Conservation (phyloP, 2,113 vertebrate genomes). For the Gracilinanus agilis region DNA sequence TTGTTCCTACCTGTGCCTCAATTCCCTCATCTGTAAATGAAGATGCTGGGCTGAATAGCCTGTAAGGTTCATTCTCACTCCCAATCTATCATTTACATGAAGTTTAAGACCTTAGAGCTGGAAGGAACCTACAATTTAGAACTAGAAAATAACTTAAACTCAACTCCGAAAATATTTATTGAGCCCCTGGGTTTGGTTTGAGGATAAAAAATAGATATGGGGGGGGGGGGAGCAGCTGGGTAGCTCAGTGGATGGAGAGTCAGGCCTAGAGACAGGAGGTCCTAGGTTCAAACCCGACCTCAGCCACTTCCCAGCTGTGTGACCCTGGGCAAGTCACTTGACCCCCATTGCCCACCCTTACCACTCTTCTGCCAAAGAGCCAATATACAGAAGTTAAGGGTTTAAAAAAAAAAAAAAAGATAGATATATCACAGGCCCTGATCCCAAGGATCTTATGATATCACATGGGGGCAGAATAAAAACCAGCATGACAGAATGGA, state of each 20-base stretch:
- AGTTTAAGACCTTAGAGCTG: neutral
- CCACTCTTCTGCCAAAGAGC: too few relatives aligned
- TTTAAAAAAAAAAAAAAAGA: too few relatives aligned
- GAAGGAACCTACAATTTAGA: neutral
- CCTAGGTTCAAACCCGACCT: too few relatives aligned
- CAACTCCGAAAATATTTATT: neutral
- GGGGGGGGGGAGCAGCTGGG: too few relatives aligned
- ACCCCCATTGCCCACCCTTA: too few relatives aligned
- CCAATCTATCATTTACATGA: neutral
- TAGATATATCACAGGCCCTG: neutral
- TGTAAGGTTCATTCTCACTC: neutral
- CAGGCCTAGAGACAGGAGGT: too few relatives aligned
- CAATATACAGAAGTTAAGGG: too few relatives aligned
- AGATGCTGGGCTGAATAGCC: neutral
- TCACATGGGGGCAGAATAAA: neutral
- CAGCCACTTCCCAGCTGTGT: too few relatives aligned
- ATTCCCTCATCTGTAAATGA: neutral
- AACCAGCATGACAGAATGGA: neutral
- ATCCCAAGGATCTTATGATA: neutral
- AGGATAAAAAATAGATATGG: too few relatives aligned
- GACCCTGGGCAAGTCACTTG: too few relatives aligned
- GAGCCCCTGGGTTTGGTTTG: neutral
- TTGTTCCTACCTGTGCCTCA: neutral
- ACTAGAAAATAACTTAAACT: neutral
- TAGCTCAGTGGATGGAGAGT: too few relatives aligned